Evolutionary conservation across 1,140 invertebrate genomes (phyloP).

Genomic region (Radopholus similis): DNA sequence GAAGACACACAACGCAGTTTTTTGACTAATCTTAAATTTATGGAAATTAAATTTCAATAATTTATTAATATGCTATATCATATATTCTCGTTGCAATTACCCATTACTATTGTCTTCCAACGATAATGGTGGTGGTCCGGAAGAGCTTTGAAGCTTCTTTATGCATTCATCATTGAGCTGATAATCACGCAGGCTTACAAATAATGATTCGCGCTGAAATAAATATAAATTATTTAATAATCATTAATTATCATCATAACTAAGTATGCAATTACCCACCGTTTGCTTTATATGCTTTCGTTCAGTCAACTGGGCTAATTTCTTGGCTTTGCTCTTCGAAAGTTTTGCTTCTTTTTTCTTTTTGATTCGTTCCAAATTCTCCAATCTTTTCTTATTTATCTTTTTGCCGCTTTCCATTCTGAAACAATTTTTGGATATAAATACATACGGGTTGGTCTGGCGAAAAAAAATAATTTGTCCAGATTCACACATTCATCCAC

Average conservation of each 20-base stretch:
- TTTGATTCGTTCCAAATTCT: slow-evolving; percentile 25
- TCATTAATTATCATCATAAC: slow-evolving; percentile 10
- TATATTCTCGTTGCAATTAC: no score
- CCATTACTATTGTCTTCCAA: no score
- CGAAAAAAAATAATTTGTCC: no score
- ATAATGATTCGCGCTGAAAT: slow-evolving; percentile 28
- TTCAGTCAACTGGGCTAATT: slow-evolving; percentile 21
- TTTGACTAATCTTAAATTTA: slow-evolving; percentile 5
- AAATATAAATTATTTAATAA: slow-evolving; percentile 9
- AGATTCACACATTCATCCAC: no score
- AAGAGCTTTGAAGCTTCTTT: slow-evolving; percentile 6
- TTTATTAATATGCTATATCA: no score
- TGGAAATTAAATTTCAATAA: neutral
- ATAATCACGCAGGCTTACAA: slow-evolving; percentile 20
- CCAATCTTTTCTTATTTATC: slow-evolving; percentile 24
- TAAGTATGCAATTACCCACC: no score
- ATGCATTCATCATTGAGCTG: slow-evolving; percentile 15
- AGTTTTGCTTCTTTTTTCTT: slow-evolving; percentile 29
- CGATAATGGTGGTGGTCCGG: neutral
- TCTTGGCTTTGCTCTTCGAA: slow-evolving; percentile 29
- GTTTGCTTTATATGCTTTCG: slow-evolving; percentile 26
- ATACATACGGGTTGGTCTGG: no score
- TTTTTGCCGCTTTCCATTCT: no score
- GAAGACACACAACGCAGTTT: slow-evolving; percentile 29
- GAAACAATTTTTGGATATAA: no score